Evolutionary conservation across 1,140 invertebrate species (phyloP), one percentile per base, ranked within the genome.

Genomic region (Heliconius melpomene): DNA sequence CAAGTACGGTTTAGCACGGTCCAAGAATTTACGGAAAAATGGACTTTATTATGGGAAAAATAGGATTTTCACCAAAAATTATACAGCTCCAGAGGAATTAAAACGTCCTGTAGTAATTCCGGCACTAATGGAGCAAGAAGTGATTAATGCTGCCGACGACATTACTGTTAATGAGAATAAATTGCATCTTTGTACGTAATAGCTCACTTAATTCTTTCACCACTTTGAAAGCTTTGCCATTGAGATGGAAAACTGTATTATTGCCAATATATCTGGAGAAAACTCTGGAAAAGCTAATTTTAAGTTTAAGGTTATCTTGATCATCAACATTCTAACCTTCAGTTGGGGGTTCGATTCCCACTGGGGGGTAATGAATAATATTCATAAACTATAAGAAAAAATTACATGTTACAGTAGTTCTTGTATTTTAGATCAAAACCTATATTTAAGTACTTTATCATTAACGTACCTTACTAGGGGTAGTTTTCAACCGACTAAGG

Each of bases 81-180:
- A n/a, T 66, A 70, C 75, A 76, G 52, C 66, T 76, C 74, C 72
- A 52, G 74, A 72, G 72, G 32, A 84, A 84, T 86, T 80, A 81
- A 81, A 80, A 83, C 81, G 75, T 82, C 82, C 78, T 77, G 79
- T 78, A 72, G 85, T 83, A 88, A 89, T 89, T 86, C 77, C 82
- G 80, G 78, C 82, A 84, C 87, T 92, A 93, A 93, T 93, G 90
- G 91, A 85, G 79, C 87, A 85, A 84, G 81, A 80, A 79, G 86
- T 90, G 90, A 93, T 93, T 91, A 91, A 91, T 90, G 88, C 81
- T 76, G 72, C 79, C 81, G 88, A 82, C 83, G 88, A 87, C 88
- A 88, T 89, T 90, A 90, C 82, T 82, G 84, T 90, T 90, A 92
- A 92, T 92, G 90, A 91, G 88, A 86, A 92, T 87, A 88, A 93